Evolutionary conservation across 1,140 invertebrate genomes (phyloP).

Genomic region (Achatina immaculata): DNA sequence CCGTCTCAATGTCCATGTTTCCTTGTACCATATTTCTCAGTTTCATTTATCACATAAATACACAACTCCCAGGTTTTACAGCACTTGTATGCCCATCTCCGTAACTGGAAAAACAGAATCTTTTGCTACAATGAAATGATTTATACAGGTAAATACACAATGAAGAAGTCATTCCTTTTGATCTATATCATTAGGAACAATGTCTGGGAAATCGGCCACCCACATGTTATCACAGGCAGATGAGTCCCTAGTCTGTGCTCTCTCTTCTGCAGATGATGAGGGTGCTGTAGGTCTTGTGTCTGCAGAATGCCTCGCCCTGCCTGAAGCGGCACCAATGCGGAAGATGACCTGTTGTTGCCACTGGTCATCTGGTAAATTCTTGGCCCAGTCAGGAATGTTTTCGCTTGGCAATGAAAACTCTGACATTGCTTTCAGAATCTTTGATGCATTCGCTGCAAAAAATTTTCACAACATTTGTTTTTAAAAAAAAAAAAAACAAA

Average conservation of each 20-base stretch:
- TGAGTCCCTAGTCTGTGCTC: neutral
- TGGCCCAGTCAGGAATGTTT: slow-evolving; percentile 62
- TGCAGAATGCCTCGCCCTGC: neutral
- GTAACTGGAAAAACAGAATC: too few species aligned
- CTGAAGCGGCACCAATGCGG: neutral
- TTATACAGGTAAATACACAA: too few species aligned
- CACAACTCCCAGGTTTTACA: too few species aligned
- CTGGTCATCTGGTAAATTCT: slow-evolving; percentile 44
- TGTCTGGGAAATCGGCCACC: neutral
- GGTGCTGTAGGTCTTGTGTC: neutral
- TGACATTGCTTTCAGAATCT: slow-evolving; percentile 60
- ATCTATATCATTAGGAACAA: neutral
- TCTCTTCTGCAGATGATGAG: neutral
- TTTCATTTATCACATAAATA: too few species aligned
- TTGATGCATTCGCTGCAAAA: slow-evolving; percentile 54
- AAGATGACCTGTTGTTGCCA: slow-evolving; percentile 52
- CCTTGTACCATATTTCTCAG: too few species aligned
- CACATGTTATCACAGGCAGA: neutral
- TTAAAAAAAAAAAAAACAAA: too few species aligned
- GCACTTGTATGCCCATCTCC: too few species aligned
- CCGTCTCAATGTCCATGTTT: too few species aligned
- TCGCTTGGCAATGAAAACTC: slow-evolving; percentile 55
- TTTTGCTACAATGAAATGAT: too few species aligned
- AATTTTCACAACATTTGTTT: too few species aligned
- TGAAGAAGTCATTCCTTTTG: neutral